These are phyloP conservation scores for Heteromormyrus szaboi DNA, from an alignment of 2,797 vertebrate species.

Conservation along the genomic window DNA sequence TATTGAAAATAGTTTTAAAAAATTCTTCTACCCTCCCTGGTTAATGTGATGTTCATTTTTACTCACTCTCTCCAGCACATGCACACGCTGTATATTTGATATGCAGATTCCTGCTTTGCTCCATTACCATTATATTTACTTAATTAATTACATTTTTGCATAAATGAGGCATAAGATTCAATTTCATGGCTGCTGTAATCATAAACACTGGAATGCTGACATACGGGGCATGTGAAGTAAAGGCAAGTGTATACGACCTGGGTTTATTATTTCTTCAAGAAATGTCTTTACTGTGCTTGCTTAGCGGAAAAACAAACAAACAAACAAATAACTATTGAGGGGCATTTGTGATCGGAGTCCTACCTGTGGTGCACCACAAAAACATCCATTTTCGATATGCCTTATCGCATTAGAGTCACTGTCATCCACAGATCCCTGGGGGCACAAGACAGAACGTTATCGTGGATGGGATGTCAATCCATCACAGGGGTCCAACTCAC, in stretches of 20 bases:
- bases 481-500: not conserved
- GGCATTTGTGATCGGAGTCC: not conserved
- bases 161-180: not conserved
- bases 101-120: not conserved
- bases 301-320: not conserved
- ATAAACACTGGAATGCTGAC: not conserved
- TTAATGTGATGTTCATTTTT: not conserved
- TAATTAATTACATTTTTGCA: not conserved
- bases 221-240: not conserved
- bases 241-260: not conserved
- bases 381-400: not conserved
- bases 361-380: not conserved
- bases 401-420: not conserved
- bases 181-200: not conserved
- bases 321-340: not conserved
- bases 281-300: not conserved
- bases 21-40: not conserved
- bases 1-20: not conserved
- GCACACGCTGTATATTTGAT: not conserved
- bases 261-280: not conserved
- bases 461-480: not conserved
- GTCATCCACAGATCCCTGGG: not conserved
- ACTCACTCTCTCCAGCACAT: not conserved
- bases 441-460: not conserved
- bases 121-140: not conserved